Percentiles rank a stretch among this genome's conserved stretches.
Conservation (phyloP, 2,888 invertebrate species). For the Idaea biselata region DNA sequence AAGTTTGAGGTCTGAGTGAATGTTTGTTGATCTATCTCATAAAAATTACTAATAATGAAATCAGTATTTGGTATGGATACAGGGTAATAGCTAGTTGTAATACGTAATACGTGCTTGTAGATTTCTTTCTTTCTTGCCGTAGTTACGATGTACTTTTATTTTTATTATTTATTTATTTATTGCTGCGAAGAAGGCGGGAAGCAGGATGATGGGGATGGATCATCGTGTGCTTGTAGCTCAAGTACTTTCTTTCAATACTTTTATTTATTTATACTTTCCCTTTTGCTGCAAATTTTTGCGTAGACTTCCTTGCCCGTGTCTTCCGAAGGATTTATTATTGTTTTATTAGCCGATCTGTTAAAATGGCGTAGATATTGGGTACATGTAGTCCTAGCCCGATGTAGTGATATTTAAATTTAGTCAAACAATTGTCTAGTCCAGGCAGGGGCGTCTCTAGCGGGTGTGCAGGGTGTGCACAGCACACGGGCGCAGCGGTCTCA, state of each 20-base stretch:
- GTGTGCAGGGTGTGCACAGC: too few species aligned
- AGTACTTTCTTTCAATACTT: constrained; percentile 41
- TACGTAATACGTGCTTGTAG: background rate
- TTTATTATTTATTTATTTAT: constrained; percentile 32
- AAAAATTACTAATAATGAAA: background rate
- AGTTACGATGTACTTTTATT: constrained; percentile 17
- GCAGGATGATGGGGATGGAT: constrained; percentile 52
- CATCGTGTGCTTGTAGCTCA: constrained; percentile 58
- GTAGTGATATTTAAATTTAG: too few species aligned
- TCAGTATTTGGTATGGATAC: constrained; percentile 1
- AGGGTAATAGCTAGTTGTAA: background rate
- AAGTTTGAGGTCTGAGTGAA: background rate
- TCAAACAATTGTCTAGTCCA: too few species aligned
- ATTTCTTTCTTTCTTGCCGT: constrained; percentile 9
- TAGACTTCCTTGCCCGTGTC: background rate
- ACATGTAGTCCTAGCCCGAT: too few species aligned
- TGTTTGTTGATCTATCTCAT: background rate
- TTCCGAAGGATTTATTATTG: background rate
- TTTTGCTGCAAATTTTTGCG: background rate
- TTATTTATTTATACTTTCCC: constrained; percentile 2
- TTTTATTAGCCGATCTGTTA: too few species aligned
- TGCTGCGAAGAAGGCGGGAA: constrained; percentile 55
- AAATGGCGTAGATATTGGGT: too few species aligned
- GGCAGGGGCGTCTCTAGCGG: too few species aligned
- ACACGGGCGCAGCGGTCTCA: too few species aligned